Conservation (phyloP, 2,888 invertebrate species). For the Zelleria hepariella region DNA sequence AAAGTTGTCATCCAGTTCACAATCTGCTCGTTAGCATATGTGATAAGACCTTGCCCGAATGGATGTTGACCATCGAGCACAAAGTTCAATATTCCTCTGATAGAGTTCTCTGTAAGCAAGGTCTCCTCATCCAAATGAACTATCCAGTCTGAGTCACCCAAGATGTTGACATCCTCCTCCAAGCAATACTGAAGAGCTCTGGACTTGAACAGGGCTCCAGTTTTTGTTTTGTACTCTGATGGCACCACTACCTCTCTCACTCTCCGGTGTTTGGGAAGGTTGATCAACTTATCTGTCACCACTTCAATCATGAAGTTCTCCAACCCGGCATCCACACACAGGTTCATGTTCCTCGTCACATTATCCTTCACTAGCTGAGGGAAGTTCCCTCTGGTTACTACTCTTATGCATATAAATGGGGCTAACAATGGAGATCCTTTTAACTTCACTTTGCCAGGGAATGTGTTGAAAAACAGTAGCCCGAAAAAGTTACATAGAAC, state of each 20-base stretch:
- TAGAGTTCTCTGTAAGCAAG: slow-evolving; percentile 90
- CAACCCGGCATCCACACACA: slow-evolving; percentile 89
- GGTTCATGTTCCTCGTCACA: slow-evolving; percentile 88
- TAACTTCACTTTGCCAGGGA: slow-evolving; percentile 90
- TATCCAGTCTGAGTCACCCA: slow-evolving; percentile 94
- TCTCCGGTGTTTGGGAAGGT: slow-evolving; percentile 82
- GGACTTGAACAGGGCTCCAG: slow-evolving; percentile 94
- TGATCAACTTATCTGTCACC: slow-evolving; percentile 90
- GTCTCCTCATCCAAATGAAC: slow-evolving; percentile 99
- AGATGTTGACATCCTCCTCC: slow-evolving; percentile 88
- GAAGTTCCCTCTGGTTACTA: slow-evolving; percentile 95
- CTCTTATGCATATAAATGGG: slow-evolving; percentile 94
- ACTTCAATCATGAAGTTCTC: slow-evolving; percentile 98
- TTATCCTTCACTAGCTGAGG: slow-evolving; percentile 91
- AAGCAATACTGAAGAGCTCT: slow-evolving; percentile 96
- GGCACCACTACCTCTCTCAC: slow-evolving; percentile 93
- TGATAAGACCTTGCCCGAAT: slow-evolving; percentile 96
- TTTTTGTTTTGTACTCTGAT: slow-evolving; percentile 86
- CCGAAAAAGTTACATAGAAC: slow-evolving; percentile 91
- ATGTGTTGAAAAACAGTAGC: slow-evolving; percentile 91
- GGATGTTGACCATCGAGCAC: slow-evolving; percentile 94
- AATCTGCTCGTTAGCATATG: slow-evolving; percentile 96
- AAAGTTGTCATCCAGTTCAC: slow-evolving; percentile 97
- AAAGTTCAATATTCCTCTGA: slow-evolving; percentile 93
- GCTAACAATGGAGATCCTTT: slow-evolving; percentile 93